Evolutionary conservation across 1,140 invertebrate genomes (phyloP).

Genomic region (Potamilus streckersoni): DNA sequence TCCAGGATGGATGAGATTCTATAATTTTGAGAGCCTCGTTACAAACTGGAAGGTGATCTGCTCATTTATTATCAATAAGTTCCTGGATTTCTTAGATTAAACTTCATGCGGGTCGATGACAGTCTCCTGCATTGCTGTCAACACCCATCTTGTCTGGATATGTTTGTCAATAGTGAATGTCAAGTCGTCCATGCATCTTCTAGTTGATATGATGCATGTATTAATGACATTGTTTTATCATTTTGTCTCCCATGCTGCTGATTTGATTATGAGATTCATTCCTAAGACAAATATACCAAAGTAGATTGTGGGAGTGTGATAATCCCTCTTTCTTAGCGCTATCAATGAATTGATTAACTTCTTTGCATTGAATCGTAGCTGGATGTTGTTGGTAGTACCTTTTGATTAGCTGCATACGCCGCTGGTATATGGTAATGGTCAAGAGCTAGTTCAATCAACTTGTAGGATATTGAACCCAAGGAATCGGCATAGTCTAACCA

Average conservation of each 20-base stretch:
- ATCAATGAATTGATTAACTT: slow-evolving; percentile 22
- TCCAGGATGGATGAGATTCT: neutral
- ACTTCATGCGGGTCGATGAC: neutral
- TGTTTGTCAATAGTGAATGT: neutral
- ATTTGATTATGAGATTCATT: neutral
- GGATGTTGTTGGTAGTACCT: slow-evolving; percentile 18
- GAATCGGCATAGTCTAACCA: slow-evolving; percentile 42
- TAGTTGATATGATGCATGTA: neutral
- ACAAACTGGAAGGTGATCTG: neutral
- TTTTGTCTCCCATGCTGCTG: neutral
- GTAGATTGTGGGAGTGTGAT: neutral
- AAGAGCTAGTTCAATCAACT: slow-evolving; percentile 14
- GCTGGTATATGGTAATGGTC: slow-evolving; percentile 22
- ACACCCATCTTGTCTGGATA: slow-evolving; percentile 4
- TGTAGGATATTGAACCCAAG: slow-evolving; percentile 27
- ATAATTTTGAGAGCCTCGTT: neutral
- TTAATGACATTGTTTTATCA: neutral
- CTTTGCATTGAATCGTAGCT: slow-evolving; percentile 7
- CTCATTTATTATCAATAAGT: neutral
- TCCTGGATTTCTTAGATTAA: neutral
- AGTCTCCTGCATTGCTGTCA: neutral
- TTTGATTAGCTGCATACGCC: neutral
- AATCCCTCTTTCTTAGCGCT: slow-evolving; percentile 3
- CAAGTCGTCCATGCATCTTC: neutral
- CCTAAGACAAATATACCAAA: neutral